A percentile compares a stretch with the other conserved stretches of the same genome.
Conservation (phyloP, 2,113 vertebrate species). For the Xiphorhynchus elegans region DNA sequence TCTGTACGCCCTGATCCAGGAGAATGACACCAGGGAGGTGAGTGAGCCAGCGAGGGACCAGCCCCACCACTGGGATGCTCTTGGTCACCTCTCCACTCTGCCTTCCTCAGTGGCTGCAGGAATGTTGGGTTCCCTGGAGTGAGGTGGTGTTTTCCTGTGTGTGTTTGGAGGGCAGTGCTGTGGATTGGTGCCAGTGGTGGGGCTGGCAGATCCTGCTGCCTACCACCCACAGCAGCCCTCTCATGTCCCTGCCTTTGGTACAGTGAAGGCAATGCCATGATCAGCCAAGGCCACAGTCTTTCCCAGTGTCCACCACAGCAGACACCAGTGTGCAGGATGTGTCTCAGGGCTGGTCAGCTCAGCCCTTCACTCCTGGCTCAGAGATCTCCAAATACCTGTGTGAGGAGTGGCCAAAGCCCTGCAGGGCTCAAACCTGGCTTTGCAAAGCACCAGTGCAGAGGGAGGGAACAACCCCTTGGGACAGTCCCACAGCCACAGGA, state of each 20-base stretch:
- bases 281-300: accelerated
- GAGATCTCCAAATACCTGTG: not conserved
- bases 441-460: not conserved
- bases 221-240: not conserved
- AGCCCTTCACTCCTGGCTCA: not conserved
- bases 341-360: not conserved
- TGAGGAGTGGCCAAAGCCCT: not conserved
- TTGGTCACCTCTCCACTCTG: not conserved
- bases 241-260: not conserved
- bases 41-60: not conserved
- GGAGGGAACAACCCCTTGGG: not conserved
- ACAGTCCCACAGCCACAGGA: slow-evolving; percentile 49
- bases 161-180: accelerated
- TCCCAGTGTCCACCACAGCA: not conserved
- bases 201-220: not conserved
- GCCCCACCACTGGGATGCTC: not conserved
- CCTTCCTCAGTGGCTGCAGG: not conserved
- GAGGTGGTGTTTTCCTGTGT: not conserved
- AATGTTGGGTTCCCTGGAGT: accelerated
- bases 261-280: accelerated
- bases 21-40: slow-evolving; percentile 96
- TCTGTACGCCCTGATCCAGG: slow-evolving; percentile 92
- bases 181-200: not conserved
- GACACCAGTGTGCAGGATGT: not conserved
- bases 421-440: accelerated